Conservation (phyloP, 2,113 vertebrate species). For the Lasiurus borealis region DNA sequence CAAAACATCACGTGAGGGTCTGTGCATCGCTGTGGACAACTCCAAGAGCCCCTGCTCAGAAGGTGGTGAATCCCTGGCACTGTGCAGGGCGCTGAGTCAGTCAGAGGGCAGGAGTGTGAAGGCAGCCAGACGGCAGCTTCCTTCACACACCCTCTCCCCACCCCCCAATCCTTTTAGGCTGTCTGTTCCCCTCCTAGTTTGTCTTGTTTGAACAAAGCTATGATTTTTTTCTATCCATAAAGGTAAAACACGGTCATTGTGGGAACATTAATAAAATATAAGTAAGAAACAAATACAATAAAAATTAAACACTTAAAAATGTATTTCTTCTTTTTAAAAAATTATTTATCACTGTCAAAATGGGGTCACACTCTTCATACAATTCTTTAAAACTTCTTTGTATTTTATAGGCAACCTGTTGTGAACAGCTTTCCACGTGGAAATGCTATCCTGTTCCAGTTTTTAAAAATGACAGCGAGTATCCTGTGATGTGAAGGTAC, state of each 20-base stretch:
- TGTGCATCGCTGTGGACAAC: not conserved
- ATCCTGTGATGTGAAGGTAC: not conserved
- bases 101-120: not conserved
- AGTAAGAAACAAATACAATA: not conserved
- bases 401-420: not conserved
- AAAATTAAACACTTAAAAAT: not conserved
- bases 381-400: not conserved
- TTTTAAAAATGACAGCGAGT: not conserved
- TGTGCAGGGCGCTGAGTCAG: not conserved
- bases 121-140: fast-evolving
- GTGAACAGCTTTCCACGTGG: conserved; percentile 3
- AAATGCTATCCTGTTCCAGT: conserved; percentile 6
- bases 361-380: not conserved
- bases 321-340: not conserved
- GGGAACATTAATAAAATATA: not conserved
- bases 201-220: conserved; percentile 35
- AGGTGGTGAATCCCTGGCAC: too few species aligned
- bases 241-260: not conserved
- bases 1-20: not conserved
- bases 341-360: not conserved
- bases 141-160: fast-evolving
- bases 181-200: not conserved
- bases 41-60: not conserved
- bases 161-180: too few species aligned
- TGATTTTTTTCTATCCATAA: not conserved